These are phyloP conservation scores for Cenopis cana DNA, from an alignment of 2,888 invertebrate genomes.

Conservation along the genomic window DNA sequence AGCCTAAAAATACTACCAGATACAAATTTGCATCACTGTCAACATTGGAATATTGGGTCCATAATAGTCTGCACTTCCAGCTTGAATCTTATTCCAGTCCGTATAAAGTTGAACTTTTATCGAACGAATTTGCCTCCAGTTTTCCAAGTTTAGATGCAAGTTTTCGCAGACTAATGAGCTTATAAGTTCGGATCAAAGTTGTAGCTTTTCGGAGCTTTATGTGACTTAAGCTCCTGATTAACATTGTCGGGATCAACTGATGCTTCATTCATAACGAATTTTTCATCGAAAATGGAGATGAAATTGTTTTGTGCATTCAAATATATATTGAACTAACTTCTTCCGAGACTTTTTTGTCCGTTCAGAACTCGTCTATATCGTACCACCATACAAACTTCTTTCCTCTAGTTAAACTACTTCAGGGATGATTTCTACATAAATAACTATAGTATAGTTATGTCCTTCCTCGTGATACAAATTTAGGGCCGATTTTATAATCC, in stretches of 20 bases:
- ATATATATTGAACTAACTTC: too few relatives aligned
- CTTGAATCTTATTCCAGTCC: background rate
- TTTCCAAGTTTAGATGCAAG: constrained; percentile 2
- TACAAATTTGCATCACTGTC: background rate
- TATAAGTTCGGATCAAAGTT: constrained; percentile 29
- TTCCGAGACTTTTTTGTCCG: too few relatives aligned
- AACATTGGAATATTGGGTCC: background rate
- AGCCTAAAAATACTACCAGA: background rate
- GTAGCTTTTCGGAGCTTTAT: constrained; percentile 5
- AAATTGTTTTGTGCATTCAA: background rate
- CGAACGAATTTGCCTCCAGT: background rate
- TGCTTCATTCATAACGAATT: background rate
- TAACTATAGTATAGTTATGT: too few relatives aligned
- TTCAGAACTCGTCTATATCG: too few relatives aligned
- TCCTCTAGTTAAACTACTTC: too few relatives aligned
- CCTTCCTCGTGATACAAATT: too few relatives aligned
- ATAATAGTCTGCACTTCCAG: background rate
- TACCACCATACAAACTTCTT: too few relatives aligned
- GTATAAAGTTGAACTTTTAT: background rate
- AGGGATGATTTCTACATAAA: too few relatives aligned
- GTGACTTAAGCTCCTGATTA: constrained; percentile 12
- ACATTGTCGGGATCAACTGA: constrained; percentile 1
- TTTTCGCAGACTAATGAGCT: constrained; percentile 26
- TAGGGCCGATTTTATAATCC: too few relatives aligned
- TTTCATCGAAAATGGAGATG: background rate